A percentile compares a stretch with the other conserved stretches of the same genome.
These are phyloP conservation scores for Glareola pratincola DNA, from an alignment of 2,113 vertebrate genomes.

Conservation along the genomic window DNA sequence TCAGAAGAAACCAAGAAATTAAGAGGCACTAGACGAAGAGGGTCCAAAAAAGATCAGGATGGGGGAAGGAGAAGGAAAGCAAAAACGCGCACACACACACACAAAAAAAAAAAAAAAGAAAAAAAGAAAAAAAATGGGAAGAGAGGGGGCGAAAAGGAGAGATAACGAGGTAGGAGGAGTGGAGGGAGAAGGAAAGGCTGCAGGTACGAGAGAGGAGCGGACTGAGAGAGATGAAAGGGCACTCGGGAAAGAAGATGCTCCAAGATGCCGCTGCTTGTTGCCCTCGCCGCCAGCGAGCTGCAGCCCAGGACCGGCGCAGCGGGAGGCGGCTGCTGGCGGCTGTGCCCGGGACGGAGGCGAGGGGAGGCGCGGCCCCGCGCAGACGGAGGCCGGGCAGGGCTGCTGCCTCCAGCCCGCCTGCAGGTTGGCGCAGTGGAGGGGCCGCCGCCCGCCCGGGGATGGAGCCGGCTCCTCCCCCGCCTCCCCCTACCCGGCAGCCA, in stretches of 20 bases:
- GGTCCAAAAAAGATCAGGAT: not conserved
- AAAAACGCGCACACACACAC: too few relatives aligned
- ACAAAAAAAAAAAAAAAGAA: too few relatives aligned
- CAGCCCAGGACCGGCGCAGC: not conserved
- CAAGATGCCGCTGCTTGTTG: not conserved
- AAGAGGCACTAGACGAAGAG: not conserved
- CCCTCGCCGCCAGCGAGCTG: not conserved
- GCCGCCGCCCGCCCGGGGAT: conserved; percentile 27
- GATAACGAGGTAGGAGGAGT: not conserved
- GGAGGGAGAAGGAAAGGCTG: not conserved
- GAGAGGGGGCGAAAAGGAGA: not conserved
- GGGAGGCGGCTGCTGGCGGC: not conserved
- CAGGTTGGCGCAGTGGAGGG: conserved; percentile 74
- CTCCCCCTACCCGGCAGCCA: not conserved
- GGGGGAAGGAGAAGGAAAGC: not conserved
- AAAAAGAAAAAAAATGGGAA: not conserved
- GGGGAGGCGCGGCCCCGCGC: not conserved
- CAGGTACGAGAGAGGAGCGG: not conserved
- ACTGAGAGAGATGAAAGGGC: not conserved
- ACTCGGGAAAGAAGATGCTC: not conserved
- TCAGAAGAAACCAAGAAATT: not conserved
- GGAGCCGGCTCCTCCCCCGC: not conserved
- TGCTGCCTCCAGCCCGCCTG: conserved; percentile 22
- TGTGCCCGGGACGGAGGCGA: not conserved
- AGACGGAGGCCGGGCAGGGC: conserved; percentile 16